Conservation (phyloP, 2,113 vertebrate genomes). For the Cyprinus carpio region DNA sequence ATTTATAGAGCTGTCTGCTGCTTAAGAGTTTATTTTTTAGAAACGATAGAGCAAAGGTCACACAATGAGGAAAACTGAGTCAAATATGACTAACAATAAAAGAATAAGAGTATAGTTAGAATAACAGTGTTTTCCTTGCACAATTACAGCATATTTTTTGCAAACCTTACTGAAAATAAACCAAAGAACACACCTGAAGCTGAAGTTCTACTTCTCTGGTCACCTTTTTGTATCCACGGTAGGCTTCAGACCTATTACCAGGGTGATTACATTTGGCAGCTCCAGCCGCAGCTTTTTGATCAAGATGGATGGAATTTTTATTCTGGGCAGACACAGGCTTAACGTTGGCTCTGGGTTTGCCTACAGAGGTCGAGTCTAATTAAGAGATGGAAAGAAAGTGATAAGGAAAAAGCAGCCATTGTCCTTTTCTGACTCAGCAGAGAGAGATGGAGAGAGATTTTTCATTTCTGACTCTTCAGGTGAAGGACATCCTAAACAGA, state of each 20-base stretch:
- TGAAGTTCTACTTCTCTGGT: background rate
- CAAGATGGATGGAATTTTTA: slow-evolving; percentile 62
- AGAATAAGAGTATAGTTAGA: background rate
- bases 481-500: background rate
- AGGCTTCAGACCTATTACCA: slow-evolving; percentile 47
- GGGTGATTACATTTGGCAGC: slow-evolving; percentile 58
- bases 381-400: slow-evolving; percentile 48
- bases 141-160: background rate
- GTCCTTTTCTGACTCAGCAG: slow-evolving; percentile 38
- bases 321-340: slow-evolving; percentile 50
- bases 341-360: slow-evolving; percentile 44
- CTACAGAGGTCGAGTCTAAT: slow-evolving; percentile 57
- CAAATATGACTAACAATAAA: too few relatives aligned
- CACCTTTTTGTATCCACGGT: background rate
- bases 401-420: slow-evolving; percentile 25
- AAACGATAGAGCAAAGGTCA: too few relatives aligned
- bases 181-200: slow-evolving; percentile 11
- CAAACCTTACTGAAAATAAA: background rate
- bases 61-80: too few relatives aligned
- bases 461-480: slow-evolving; percentile 12
- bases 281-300: slow-evolving; percentile 51
- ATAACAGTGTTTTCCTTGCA: background rate
- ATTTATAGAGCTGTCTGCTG: too few relatives aligned
- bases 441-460: slow-evolving; percentile 12
- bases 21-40: too few relatives aligned